Base-by-base conservation (phyloP, 2,797 vertebrate species). In the Vultur gryphus region DNA sequence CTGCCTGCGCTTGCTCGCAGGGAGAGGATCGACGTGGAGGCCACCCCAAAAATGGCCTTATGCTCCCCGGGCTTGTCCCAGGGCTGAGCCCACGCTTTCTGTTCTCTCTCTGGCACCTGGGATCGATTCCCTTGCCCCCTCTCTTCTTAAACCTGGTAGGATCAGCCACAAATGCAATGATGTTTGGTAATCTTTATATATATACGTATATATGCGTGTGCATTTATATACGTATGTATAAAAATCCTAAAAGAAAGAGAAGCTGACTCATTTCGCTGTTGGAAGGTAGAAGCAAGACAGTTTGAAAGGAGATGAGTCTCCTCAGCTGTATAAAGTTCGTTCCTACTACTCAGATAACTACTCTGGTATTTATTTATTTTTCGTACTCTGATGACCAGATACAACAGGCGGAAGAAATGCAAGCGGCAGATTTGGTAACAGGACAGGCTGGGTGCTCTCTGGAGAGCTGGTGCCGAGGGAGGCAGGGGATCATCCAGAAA, bases 211-310 rank as follows among this genome's bases (percentile, higher is more conserved):
- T 25, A 10, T 13, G 11, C 26, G 11, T n/a, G 24, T 31, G 20
- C 13, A 9, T 58, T 37, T 29, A 31, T 21, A n/a, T 8, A n/a
- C 1, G 0, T 7, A 13, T 6, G 10, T 21, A n/a, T 49, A 23
- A 37, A 71, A 37, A 54, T 15, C 14, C 69, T 54, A 3, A 9
- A 57, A 35, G 54, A 29, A 16, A 41, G 43, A 29, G 25, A 23
- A 59, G 33, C 44, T 66, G 77, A n/a, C 39, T 58, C 39, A 6
- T 29, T 39, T 59, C 24, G 4, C 51, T 24, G 20, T 2, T 57
- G 57, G 28, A 37, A 39, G 28, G 29, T 35, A 20, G 28, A 58
- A 52, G 28, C 16, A 37, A 70, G 39, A 5, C 3, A 12, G n/a
- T 33, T 24, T 9, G 26, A 16, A 46, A 41, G 41, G 13, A n/a